Percentiles rank a stretch among this genome's conserved stretches.
Conservation (phyloP, 2,797 vertebrate genomes). For the Pipistrellus kuhlii region DNA sequence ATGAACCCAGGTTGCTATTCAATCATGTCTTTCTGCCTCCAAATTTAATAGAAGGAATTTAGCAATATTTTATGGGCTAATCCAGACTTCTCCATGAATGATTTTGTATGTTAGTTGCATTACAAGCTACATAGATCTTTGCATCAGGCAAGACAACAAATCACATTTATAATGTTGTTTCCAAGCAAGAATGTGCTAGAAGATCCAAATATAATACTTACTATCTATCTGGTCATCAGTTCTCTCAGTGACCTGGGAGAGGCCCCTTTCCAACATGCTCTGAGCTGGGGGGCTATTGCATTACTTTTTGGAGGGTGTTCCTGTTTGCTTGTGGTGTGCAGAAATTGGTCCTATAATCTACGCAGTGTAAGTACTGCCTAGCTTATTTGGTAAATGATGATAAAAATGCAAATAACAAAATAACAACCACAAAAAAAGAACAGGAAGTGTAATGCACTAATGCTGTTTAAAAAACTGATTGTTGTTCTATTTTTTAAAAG, state of each 20-base stretch:
- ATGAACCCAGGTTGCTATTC: background rate
- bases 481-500: background rate
- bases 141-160: background rate
- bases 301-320: background rate
- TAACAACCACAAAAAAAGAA: background rate
- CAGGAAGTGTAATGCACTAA: background rate
- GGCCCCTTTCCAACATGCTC: background rate
- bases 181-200: background rate
- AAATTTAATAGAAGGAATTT: constrained; percentile 41
- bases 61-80: background rate
- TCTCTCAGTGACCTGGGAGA: no score
- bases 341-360: background rate
- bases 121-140: background rate
- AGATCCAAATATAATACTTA: background rate
- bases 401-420: background rate
- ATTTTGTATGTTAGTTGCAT: background rate
- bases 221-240: background rate
- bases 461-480: background rate
- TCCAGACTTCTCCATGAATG: background rate
- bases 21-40: background rate
- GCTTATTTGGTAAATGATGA: background rate
- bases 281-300: background rate
- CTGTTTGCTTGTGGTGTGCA: background rate
- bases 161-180: background rate
- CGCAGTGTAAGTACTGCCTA: no score